Evolutionary conservation across 2,113 vertebrate species (phyloP).

Genomic region (Gavia stellata): DNA sequence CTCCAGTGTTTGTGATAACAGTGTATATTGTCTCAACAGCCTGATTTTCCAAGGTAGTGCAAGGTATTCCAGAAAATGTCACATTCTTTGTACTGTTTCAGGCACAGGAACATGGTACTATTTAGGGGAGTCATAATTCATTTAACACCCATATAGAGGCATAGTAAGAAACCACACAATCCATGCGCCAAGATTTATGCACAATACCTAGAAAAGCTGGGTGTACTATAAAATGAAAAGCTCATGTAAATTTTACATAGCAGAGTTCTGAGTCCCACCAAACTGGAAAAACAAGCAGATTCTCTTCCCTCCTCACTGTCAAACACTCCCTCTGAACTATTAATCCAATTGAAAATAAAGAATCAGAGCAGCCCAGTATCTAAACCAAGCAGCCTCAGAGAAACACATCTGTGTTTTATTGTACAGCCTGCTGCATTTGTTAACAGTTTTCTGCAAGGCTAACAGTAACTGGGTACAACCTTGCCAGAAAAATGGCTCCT

Average conservation of each 20-base stretch:
- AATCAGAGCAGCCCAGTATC: neutral
- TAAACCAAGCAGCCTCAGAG: neutral
- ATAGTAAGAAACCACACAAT: neutral
- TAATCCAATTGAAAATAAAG: neutral
- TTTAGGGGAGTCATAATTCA: neutral
- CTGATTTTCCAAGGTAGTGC: accelerated
- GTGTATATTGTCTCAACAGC: neutral
- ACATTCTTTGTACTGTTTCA: neutral
- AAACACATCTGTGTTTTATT: neutral
- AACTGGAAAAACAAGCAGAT: neutral
- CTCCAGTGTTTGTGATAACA: neutral
- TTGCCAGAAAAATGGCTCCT: neutral
- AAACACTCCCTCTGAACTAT: neutral
- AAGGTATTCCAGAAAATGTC: neutral
- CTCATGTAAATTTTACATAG: neutral
- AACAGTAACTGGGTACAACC: neutral
- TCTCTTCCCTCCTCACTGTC: neutral
- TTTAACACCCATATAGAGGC: neutral
- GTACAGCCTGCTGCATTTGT: neutral
- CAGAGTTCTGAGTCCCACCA: neutral
- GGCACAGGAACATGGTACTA: accelerated
- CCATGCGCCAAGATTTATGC: accelerated
- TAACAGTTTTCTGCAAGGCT: neutral
- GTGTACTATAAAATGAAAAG: too few relatives aligned
- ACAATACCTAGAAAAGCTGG: neutral